Evolutionary conservation across 2,888 invertebrate species (phyloP), one percentile per base, ranked within the genome.

Genomic region (Zelleria hepariella): DNA sequence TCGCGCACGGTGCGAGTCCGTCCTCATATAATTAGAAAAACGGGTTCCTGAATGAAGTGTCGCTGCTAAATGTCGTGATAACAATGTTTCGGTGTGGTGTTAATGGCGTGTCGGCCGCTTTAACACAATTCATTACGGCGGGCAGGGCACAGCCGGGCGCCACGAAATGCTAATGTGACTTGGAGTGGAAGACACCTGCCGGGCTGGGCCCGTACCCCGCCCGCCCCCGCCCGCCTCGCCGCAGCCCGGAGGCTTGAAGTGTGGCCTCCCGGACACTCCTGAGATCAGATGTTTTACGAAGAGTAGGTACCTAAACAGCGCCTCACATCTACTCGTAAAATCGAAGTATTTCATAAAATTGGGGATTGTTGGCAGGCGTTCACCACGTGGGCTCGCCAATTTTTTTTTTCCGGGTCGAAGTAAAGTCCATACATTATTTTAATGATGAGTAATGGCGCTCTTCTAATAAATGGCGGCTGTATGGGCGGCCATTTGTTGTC

Each of bases 61-160:
- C 27, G 47, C 23, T 49, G 32, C 56, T 23, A 53, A 56, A 66
- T 56, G 68, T 71, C 72, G 69, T 72, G 73, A 75, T 75, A 74
- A 69, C 71, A 49, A 32, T 32, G 58, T 32, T 52, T 53, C 32
- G 52, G 52, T 18, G 10, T 42, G 66, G 67, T 70, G 72, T 73
- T 74, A 78, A 78, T 75, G 73, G 72, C 65, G 68, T 71, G 68
- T 70, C 72, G 70, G 69, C 71, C 72, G 70, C 67, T 69, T 73
- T 73, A 71, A 70, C 71, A 74, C 75, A 74, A 75, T 77, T 77
- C 75, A 78, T 78, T 77, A 75, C 25, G 71, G 2, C 32, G 15
- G 15, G n/a, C n/a, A n/a, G n/a, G n/a, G n/a, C n/a, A 71, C 73
- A 72, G 70, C 68, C 73, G 72, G 70, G 69, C 66, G 60, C 66